Percentiles rank a stretch among this genome's conserved stretches.
These are phyloP conservation scores for Lepus europaeus DNA, from an alignment of 2,113 vertebrate genomes.

Conservation along the genomic window DNA sequence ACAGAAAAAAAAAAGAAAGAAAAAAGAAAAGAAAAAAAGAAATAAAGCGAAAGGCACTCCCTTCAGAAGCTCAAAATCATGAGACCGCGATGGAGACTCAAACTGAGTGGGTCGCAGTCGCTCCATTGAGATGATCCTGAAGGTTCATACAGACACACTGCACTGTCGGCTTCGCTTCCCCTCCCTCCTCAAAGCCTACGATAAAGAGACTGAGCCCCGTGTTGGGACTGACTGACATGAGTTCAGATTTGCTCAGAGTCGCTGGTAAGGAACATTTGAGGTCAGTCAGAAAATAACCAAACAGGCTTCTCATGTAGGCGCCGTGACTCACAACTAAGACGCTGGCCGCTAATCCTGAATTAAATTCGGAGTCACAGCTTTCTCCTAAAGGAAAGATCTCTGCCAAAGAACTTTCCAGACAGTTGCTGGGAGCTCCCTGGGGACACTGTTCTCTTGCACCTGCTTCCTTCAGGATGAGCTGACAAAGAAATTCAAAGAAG, in stretches of 20 bases:
- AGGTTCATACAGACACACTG: slow-evolving; percentile 93
- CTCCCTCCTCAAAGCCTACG: slow-evolving; percentile 86
- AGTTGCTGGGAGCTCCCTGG: slow-evolving; percentile 27
- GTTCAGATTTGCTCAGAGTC: slow-evolving; percentile 87
- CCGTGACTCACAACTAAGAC: slow-evolving; percentile 95
- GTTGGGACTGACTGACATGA: slow-evolving; percentile 93
- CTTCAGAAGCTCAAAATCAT: neutral
- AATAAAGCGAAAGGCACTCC: neutral
- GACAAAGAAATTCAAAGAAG: slow-evolving; percentile 94
- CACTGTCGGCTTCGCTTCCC: slow-evolving; percentile 79
- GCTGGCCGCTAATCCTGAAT: slow-evolving; percentile 84
- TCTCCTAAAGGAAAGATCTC: slow-evolving; percentile 79
- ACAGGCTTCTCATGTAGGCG: slow-evolving; percentile 93
- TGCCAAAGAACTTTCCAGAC: slow-evolving; percentile 71
- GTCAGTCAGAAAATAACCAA: slow-evolving; percentile 93
- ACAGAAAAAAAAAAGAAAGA: neutral
- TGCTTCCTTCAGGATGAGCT: slow-evolving; percentile 85
- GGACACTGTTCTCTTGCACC: slow-evolving; percentile 15
- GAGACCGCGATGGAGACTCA: neutral
- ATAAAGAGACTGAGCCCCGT: slow-evolving; percentile 95
- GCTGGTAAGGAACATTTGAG: slow-evolving; percentile 90
- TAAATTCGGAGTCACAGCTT: neutral
- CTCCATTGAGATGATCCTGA: slow-evolving; percentile 90
- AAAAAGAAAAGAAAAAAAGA: neutral
- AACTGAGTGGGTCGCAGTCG: slow-evolving; percentile 71